These are phyloP conservation scores for Exephanes ischioxanthus DNA, from an alignment of 2,888 invertebrate genomes.

Conservation along the genomic window DNA sequence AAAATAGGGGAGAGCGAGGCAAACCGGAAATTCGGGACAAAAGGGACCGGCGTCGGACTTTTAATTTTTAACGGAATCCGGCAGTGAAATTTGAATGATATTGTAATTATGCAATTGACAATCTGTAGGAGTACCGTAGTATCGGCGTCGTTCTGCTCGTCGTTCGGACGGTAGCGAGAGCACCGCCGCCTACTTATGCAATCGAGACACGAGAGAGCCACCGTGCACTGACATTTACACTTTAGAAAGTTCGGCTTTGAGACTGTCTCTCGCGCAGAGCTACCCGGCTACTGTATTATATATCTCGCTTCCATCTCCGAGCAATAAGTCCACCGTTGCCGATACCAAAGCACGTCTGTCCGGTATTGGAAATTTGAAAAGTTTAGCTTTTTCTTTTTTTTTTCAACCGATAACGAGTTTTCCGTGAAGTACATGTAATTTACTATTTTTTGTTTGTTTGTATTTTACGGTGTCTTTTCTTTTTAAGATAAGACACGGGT, in stretches of 20 bases:
- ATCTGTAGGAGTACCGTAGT: constrained; percentile 12
- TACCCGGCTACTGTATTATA: constrained; percentile 34
- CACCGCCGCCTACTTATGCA: constrained; percentile 73
- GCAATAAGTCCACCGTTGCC: constrained; percentile 19
- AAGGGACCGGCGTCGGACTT: not conserved
- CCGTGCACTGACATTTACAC: constrained; percentile 81
- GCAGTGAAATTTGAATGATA: constrained; percentile 42
- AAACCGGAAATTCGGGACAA: not conserved
- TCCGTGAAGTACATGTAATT: constrained; percentile 36
- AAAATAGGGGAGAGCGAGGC: too few relatives aligned
- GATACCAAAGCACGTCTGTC: constrained; percentile 37
- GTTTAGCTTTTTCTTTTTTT: constrained; percentile 21
- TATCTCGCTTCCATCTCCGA: constrained; percentile 52
- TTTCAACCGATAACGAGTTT: constrained; percentile 32
- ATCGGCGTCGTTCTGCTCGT: constrained; percentile 47
- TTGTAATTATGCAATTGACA: constrained; percentile 61
- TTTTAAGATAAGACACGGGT: not conserved
- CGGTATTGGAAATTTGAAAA: constrained; percentile 20
- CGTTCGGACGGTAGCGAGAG: constrained; percentile 58
- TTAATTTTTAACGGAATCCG: constrained; percentile 11
- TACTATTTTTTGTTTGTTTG: not conserved
- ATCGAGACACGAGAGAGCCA: constrained; percentile 73
- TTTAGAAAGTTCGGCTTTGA: constrained; percentile 82
- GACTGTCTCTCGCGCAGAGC: constrained; percentile 66
- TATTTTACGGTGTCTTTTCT: not conserved